Base-by-base conservation (phyloP, 2,888 invertebrate genomes). In the Mactromeris polynyma region DNA sequence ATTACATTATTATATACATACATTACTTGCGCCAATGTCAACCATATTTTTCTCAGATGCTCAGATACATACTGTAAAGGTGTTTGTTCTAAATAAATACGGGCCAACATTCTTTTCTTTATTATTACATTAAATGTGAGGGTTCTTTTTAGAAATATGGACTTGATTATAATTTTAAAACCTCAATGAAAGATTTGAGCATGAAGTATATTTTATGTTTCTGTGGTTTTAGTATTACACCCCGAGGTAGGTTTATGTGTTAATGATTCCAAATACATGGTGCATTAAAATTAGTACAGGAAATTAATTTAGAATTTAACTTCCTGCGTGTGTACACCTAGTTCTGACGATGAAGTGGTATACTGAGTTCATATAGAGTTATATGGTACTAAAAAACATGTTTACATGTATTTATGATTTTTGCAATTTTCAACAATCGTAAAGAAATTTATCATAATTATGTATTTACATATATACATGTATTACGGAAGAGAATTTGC, bases 111-210 rank as follows among this genome's bases (percentile, higher is more conserved):
- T 73, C 26, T 36, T 73, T 26, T 36, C 33, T 26, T 73, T 9
- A 31, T 4, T 33, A 69, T 73, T 4, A 33, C 19, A 73, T 26
- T 36, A 73, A 36, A 33, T 73, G 36, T 14, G 73, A 14, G 73
- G 36, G 17, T 17, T 36, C n/a, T 58, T 26, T 73, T 19, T 33
- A 73, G 26, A 73, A 73, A 73, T 73, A 14, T 73, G 73, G 36
- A 73, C 19, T 73, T 36, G 17, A 33, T 73, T 36, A 36, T 7
- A 26, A 36, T 73, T 73, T 73, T 64, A 64, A 64, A 64, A 64
- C 58, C 26, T 64, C 58, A 64, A 26, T 64, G n/a, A 64, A 64
- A 64, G 58, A 64, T 64, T n/a, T n/a, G n/a, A 26, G n/a, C 58
- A 3, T 64, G 58, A 9, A 26, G 58, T n/a, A 64, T 64, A 26